Percentiles rank a stretch among this genome's conserved stretches.
phyloP scores from a whole-genome alignment of 2,797 vertebrate species.

The Bufotes viridis region DNA sequence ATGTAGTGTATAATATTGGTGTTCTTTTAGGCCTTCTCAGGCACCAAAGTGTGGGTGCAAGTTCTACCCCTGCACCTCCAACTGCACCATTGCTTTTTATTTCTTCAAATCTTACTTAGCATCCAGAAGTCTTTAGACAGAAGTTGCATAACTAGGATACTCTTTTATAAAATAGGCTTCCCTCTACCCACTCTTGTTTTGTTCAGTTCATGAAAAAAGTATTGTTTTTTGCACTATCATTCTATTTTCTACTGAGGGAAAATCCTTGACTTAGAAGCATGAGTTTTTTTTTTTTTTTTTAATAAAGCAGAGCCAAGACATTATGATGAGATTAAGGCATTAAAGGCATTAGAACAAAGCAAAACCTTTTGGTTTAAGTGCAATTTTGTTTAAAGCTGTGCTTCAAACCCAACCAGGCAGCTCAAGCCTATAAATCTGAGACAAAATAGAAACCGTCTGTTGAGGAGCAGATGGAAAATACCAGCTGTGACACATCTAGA shows the following conservation, averaged over 20 bases:
- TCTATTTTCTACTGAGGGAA: neutral
- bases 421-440: constrained; percentile 54
- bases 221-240: neutral
- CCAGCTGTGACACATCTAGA: constrained; percentile 58
- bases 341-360: constrained; percentile 35
- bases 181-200: neutral
- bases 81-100: neutral
- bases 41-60: neutral
- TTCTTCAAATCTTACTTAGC: neutral
- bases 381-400: constrained; percentile 49
- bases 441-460: constrained; percentile 51
- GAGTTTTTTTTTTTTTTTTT: neutral
- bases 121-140: neutral
- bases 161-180: neutral
- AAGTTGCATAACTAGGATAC: neutral
- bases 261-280: neutral
- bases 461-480: constrained; percentile 56
- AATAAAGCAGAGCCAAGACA: constrained; percentile 7
- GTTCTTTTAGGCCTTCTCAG: neutral
- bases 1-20: neutral
- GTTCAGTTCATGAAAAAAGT: neutral
- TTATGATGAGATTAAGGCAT: constrained; percentile 37
- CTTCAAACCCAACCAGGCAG: constrained; percentile 47
- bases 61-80: neutral
- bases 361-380: constrained; percentile 39